Percentiles rank a stretch among this genome's conserved stretches.
Evolutionary conservation across 23 tunicate species (phyloP).

Genomic region (Halocynthia aurantium): DNA sequence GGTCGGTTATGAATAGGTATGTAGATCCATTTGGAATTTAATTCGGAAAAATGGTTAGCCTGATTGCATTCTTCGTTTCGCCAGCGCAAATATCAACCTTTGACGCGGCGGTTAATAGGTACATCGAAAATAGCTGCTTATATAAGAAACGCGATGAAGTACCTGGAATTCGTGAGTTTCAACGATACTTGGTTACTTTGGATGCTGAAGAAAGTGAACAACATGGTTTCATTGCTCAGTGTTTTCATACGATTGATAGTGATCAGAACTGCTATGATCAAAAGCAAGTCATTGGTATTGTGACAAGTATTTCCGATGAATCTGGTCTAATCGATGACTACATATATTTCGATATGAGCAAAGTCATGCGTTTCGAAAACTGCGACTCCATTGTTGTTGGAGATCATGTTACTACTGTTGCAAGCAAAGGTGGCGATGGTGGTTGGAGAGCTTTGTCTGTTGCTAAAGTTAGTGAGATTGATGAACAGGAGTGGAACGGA

Average conservation of each 20-base stretch:
- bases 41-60: too few relatives aligned
- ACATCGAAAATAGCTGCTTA: too few relatives aligned
- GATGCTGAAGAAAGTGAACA: too few relatives aligned
- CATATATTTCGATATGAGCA: slow-evolving; percentile 15
- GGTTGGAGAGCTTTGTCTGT: slow-evolving; percentile 52
- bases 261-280: neutral
- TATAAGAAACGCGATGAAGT: too few relatives aligned
- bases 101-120: too few relatives aligned
- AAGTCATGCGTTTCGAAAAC: slow-evolving; percentile 41
- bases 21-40: too few relatives aligned
- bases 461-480: neutral
- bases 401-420: slow-evolving; percentile 41
- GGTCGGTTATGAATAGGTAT: too few relatives aligned
- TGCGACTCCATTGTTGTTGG: slow-evolving; percentile 33
- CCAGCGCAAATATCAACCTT: too few relatives aligned
- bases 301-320: slow-evolving; percentile 9
- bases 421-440: slow-evolving; percentile 20
- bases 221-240: slow-evolving; percentile 11
- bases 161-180: too few relatives aligned
- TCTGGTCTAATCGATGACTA: slow-evolving; percentile 9
- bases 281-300: neutral
- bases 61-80: too few relatives aligned
- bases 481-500: too few relatives aligned
- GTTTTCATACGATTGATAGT: neutral
- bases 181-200: too few relatives aligned